Base-by-base conservation (phyloP, 1,140 invertebrate genomes). In the Papilio dardanus region DNA sequence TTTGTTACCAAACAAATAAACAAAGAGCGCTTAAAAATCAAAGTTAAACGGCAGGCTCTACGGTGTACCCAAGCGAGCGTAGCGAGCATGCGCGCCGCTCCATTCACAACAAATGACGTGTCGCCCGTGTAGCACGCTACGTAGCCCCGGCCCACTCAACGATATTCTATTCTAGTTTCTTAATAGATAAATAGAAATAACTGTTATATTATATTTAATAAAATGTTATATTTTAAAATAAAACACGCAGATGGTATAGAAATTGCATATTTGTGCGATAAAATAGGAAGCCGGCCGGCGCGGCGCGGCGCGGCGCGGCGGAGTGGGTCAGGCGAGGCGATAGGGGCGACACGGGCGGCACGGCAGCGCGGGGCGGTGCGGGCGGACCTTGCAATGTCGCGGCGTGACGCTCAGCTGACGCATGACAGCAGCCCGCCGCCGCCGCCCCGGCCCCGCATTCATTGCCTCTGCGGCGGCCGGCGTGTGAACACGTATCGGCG, bases 301-400 rank as follows among this genome's bases (percentile, higher is more conserved):
- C 24, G 54, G 54, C 54, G 24, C 24, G 54, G 54, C 54, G 24
- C 54, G 54, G 54, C 54, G 24, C 24, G 54, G 54, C 54, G 24
- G 75, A 62, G 62, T 68, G 24, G 75, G 73, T 69, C 42, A 66
- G 81, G 74, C 78, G 74, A 75, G 75, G 83, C 77, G 79, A 78
- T 79, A 80, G 82, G 83, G 76, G 89, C 77, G 79, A 78, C 80
- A 80, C 83, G 83, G 76, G 89, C 89, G 86, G 85, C 88, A 84
- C 88, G 88, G 88, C 89, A 85, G 89, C 88, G 88, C 90, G 87
- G 88, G 82, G 86, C 88, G 85, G 83, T 88, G 88, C 89, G 84
- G 85, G 89, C 92, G 93, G 92, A 94, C 92, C 92, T 93, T 94
- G 92, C 92, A 93, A 93, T 94, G 93, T 94, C 92, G 90, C 91